phyloP scores from a whole-genome alignment of 1,140 invertebrate genomes.

The Polypedilum vanderplanki region DNA sequence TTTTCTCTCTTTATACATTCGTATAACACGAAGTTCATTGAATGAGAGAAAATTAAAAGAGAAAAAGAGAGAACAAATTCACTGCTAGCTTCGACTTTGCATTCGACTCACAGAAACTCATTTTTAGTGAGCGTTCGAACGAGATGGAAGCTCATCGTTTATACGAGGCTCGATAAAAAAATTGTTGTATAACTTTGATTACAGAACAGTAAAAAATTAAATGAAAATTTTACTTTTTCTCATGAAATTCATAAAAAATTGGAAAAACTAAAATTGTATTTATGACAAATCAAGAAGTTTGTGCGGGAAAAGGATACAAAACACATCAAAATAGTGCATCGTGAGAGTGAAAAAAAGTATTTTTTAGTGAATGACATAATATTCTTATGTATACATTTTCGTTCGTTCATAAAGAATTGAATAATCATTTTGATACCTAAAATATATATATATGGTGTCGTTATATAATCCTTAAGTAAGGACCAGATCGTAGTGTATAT shows the following conservation, averaged over 20 bases:
- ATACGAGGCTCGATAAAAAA: slow-evolving; percentile 23
- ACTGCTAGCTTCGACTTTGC: neutral
- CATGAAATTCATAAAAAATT: neutral
- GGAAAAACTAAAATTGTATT: neutral
- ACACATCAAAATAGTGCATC: neutral
- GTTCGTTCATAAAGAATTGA: slow-evolving; percentile 28
- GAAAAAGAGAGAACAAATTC: neutral
- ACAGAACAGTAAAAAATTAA: slow-evolving; percentile 28
- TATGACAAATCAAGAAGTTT: neutral
- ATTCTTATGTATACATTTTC: slow-evolving; percentile 28
- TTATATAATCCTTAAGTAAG: slow-evolving; percentile 23
- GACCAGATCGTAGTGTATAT: neutral
- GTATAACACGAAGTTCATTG: neutral
- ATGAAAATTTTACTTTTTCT: slow-evolving; percentile 22
- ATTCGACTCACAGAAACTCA: neutral
- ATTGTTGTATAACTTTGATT: slow-evolving; percentile 28
- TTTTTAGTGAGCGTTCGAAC: slow-evolving; percentile 16
- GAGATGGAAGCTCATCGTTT: slow-evolving; percentile 4
- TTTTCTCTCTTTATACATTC: neutral
- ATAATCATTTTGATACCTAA: slow-evolving; percentile 29
- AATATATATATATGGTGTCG: slow-evolving; percentile 16
- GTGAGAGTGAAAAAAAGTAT: slow-evolving; percentile 23
- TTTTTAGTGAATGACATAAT: slow-evolving; percentile 27
- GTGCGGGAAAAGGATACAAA: neutral
- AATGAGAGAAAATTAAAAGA: neutral